Base-by-base conservation (phyloP, 1,140 invertebrate genomes). In the Agrypnia vestita region DNA sequence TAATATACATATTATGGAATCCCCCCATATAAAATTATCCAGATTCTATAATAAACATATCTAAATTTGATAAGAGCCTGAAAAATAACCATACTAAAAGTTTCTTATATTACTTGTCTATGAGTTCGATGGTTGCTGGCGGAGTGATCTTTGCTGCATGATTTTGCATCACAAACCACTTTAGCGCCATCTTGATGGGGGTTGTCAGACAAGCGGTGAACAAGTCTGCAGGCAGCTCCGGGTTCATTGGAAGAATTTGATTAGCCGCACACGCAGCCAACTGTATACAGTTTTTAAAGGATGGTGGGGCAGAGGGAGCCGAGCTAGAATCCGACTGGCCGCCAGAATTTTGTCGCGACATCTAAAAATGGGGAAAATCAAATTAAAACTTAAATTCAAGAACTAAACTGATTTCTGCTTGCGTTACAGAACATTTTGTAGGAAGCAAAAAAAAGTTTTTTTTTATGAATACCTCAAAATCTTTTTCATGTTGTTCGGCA, bases 161-260 rank as follows among this genome's bases (percentile, higher is more conserved):
- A 84, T 94, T 95, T 86, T 97, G 94, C 89, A 97, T 91, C 55
- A 97, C 94, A 91, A 96, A 98, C 97, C 97, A 99, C 85, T 95
- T 93, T 55, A 99, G 90, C 44, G 97, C 98, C 84, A 98, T 98
- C 91, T 97, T 97, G 84, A 99, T 98, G 44, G 98, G 98, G 15
- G 98, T 99, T 17, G 98, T 99, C 76, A 99, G 92, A 88, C 98
- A 99, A 19, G 97, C 93, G 19, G 98, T 99, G 90, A 99, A 99
- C 59, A 99, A 92, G 91, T 99, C 98, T 13, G 98, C 98, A n/a
- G 98, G 98, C 82, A 99, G 90, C 88, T 99, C 96, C 19, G 98
- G 96, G 91, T 98, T 97, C 96, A 98, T 98, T 6, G 98, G 98
- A 80, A 99, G 91, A 81, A 95, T 93, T 89, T 99, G 97, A 85